Base-by-base conservation (phyloP, 2,113 vertebrate genomes). In the Thunnus maccoyii region DNA sequence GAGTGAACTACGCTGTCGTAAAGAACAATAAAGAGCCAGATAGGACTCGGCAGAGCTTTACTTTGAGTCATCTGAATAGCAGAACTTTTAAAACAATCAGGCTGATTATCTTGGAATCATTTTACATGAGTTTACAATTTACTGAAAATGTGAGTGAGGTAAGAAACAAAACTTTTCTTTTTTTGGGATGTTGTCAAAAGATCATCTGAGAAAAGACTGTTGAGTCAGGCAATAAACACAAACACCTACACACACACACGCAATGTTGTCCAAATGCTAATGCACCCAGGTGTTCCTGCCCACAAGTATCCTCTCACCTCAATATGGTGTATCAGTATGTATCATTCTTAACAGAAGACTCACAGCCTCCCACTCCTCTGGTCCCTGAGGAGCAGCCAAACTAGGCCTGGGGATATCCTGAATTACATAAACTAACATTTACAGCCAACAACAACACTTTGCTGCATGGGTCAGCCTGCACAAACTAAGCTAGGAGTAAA, bases 1-100 rank as follows among this genome's bases (percentile, higher is more conserved):
- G 60, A 85, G 63, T 48, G 1, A 80, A 46, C 47, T 78, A 73
- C 74, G 64, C 57, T 78, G 66, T 86, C 68, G 84, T 46, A 32
- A 13, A 65, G 71, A 73, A 85, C 70, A 88, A 85, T 80, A 83
- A 78, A 81, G 48, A 41, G 44, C 32, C 44, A 75, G 85, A 82
- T 88, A 85, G 86, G 55, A 72, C 47, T 78, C 81, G 86, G 75
- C 76, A 79, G 54, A 46, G 61, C 36, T 78, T 55, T 54, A 41
- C 7, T 55, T 44, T 64, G 32, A 85, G 25, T 65, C 1, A 57
- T 74, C 30, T 13, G 36, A 77, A 71, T 51, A 79, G 48, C 70
- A 55, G 13, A 56, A 25, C 52, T 57, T 55, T 86, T 79, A 82
- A 85, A 80, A 85, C 78, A 85, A 79, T 57, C 12, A 41, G 46